Percentiles rank a stretch among this genome's conserved stretches.
Conservation (phyloP, 2,113 vertebrate genomes). For the Catharus minimus region DNA sequence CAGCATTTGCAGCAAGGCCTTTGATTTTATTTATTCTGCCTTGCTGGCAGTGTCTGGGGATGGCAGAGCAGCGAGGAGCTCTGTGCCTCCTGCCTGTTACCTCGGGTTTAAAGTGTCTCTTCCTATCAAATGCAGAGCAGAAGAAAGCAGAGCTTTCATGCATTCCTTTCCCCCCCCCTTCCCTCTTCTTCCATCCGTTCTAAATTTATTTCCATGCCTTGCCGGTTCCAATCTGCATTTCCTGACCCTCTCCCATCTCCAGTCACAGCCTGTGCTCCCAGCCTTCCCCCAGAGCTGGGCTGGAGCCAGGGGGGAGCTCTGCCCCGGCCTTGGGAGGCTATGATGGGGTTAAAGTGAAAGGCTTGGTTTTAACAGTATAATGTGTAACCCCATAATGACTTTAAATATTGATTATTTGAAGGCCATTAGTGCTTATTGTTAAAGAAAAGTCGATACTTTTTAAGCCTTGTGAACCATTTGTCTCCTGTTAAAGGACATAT, state of each 20-base stretch:
- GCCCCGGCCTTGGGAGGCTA: slow-evolving; percentile 1
- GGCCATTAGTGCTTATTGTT: slow-evolving; percentile 95
- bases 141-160: slow-evolving; percentile 43
- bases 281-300: background rate
- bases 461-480: slow-evolving; percentile 88
- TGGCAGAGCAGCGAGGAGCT: slow-evolving; percentile 16
- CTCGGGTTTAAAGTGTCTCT: slow-evolving; percentile 58
- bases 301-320: background rate
- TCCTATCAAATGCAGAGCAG: slow-evolving; percentile 54
- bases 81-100: slow-evolving; percentile 46
- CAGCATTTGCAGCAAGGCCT: background rate
- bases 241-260: slow-evolving; percentile 46
- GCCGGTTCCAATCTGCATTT: slow-evolving; percentile 59
- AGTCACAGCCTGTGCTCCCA: background rate
- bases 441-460: slow-evolving; percentile 94
- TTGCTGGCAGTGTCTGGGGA: background rate
- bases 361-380: slow-evolving; percentile 67
- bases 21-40: slow-evolving; percentile 9
- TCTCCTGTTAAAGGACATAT: slow-evolving; percentile 91
- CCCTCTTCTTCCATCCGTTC: slow-evolving; percentile 30
- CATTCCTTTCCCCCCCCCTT: background rate
- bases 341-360: slow-evolving; percentile 67
- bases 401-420: slow-evolving; percentile 93
- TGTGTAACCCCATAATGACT: slow-evolving; percentile 86
- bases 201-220: slow-evolving; percentile 66